These are phyloP conservation scores for Parasteatoda lunata DNA, from an alignment of 2,888 invertebrate genomes.

Conservation along the genomic window DNA sequence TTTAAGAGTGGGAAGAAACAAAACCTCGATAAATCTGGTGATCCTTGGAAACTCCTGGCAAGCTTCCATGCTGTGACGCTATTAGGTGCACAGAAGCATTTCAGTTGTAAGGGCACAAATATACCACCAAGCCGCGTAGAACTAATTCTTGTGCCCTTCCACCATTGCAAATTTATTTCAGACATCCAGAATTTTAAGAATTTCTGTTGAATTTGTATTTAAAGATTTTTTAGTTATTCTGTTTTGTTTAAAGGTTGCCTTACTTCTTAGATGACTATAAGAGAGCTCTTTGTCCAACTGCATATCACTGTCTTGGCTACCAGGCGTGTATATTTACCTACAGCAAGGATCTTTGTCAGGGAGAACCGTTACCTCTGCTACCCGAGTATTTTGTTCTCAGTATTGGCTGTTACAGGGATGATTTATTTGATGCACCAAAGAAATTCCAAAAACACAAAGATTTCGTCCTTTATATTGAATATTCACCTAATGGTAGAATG, in stretches of 20 bases:
- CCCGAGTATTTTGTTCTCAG: slow-evolving; percentile 43
- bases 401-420: slow-evolving; percentile 32
- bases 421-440: neutral
- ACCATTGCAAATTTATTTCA: too few species aligned
- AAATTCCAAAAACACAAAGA: slow-evolving; percentile 38
- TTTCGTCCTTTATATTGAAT: slow-evolving; percentile 22
- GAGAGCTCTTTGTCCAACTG: slow-evolving; percentile 13
- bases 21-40: too few species aligned
- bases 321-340: slow-evolving; percentile 71
- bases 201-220: too few species aligned
- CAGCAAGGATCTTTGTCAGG: slow-evolving; percentile 70
- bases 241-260: neutral
- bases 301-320: slow-evolving; percentile 69
- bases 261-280: slow-evolving; percentile 5
- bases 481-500: neutral
- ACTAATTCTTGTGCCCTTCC: too few species aligned
- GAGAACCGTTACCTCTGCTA: slow-evolving; percentile 65
- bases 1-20: too few species aligned
- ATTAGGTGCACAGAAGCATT: too few species aligned
- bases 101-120: too few species aligned
- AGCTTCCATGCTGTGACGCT: too few species aligned
- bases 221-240: neutral
- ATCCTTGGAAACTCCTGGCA: too few species aligned
- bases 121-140: too few species aligned
- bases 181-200: too few species aligned